These are phyloP conservation scores for Callospermophilus lateralis DNA, from an alignment of 2,113 vertebrate genomes.

Conservation along the genomic window DNA sequence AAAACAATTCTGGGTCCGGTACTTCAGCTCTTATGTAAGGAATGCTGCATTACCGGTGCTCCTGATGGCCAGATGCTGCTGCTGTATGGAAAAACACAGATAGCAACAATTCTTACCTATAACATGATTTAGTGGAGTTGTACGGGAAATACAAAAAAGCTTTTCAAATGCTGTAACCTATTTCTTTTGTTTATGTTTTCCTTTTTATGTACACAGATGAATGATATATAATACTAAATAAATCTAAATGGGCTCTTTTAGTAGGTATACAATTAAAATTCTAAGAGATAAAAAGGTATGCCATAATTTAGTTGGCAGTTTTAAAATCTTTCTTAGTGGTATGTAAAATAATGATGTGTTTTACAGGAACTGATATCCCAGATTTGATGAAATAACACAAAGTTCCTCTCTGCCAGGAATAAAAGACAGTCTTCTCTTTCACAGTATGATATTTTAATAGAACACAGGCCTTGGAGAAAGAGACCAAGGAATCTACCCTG, in stretches of 20 bases:
- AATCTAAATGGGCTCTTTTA: not conserved
- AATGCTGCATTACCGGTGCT: not conserved
- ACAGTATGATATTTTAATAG: slow-evolving; percentile 3
- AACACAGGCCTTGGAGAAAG: slow-evolving; percentile 40
- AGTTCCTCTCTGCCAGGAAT: not conserved
- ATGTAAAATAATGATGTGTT: slow-evolving; percentile 56
- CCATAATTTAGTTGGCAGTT: slow-evolving; percentile 37
- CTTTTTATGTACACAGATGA: not conserved
- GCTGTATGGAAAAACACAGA: not conserved
- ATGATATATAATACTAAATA: not conserved
- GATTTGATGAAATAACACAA: slow-evolving; percentile 53
- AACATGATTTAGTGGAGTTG: not conserved
- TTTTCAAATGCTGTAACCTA: not conserved
- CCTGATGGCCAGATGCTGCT: not conserved
- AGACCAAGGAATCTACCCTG: slow-evolving; percentile 10
- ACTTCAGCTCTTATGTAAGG: not conserved
- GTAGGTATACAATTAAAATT: slow-evolving; percentile 44
- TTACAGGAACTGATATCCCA: slow-evolving; percentile 24
- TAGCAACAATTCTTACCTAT: not conserved
- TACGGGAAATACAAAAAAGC: slow-evolving; percentile 15
- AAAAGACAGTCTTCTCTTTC: slow-evolving; percentile 8
- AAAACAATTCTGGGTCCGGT: not conserved
- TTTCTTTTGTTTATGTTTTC: slow-evolving; percentile 52
- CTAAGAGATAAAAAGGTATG: slow-evolving; percentile 1
- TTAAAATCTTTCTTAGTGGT: slow-evolving; percentile 53